Evolutionary conservation across 2,113 vertebrate species (phyloP).

Genomic region (Microcebus murinus): DNA sequence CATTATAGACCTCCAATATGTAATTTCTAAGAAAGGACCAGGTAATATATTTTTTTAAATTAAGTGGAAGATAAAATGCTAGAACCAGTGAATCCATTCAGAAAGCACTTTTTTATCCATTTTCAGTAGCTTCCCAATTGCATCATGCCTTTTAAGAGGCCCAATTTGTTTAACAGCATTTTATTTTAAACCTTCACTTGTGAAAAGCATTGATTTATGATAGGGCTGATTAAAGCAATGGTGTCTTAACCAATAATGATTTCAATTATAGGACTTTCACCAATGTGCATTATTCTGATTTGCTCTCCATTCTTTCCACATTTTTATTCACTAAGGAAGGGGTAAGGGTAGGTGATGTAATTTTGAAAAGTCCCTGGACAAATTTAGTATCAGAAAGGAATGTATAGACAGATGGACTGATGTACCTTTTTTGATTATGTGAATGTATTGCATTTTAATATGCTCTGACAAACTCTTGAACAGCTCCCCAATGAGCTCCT

Average conservation of each 20-base stretch:
- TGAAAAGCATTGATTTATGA: constrained; percentile 73
- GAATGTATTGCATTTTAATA: constrained; percentile 77
- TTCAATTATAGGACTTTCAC: constrained; percentile 65
- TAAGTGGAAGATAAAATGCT: constrained; percentile 74
- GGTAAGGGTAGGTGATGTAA: constrained; percentile 58
- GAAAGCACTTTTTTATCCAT: constrained; percentile 75
- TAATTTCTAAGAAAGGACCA: constrained; percentile 76
- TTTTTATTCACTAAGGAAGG: constrained; percentile 71
- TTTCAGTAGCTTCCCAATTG: constrained; percentile 66
- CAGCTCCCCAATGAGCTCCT: constrained; percentile 62
- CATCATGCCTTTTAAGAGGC: constrained; percentile 76
- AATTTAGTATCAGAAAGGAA: constrained; percentile 78
- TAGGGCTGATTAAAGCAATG: constrained; percentile 69
- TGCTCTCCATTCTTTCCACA: constrained; percentile 58
- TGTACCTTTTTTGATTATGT: constrained; percentile 61
- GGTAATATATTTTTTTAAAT: constrained; percentile 71
- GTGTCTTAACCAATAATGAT: constrained; percentile 75
- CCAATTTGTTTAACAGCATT: constrained; percentile 70
- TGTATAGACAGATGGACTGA: constrained; percentile 69
- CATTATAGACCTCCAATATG: constrained; percentile 70
- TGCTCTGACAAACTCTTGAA: constrained; percentile 74
- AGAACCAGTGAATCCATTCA: constrained; percentile 56
- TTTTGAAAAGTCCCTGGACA: constrained; percentile 77
- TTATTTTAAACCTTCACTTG: constrained; percentile 74
- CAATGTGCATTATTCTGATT: constrained; percentile 67